Base-by-base conservation (phyloP, 2,888 invertebrate genomes). In the Agrilus mali region DNA sequence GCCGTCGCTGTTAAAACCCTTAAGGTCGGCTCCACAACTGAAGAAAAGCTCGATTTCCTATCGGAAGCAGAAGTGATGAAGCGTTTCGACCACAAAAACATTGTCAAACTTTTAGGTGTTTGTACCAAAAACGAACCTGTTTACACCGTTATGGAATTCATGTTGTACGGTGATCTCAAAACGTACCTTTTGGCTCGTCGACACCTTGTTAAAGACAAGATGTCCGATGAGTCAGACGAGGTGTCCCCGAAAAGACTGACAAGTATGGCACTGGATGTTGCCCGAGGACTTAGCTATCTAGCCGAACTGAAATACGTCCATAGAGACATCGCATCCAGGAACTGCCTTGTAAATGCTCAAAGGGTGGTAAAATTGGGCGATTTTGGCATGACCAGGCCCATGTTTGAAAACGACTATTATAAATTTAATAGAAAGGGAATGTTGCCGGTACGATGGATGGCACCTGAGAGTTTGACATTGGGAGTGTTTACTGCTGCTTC, bases 1-100 rank as follows among this genome's bases (percentile, higher is more conserved):
- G 83, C 86, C 0, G 86, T 89, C 10, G 89, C 89, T 10, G 87
- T 93, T 0, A 94, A 94, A 65, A 90, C 92, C 0, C 71, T 93
- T 3, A 90, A 92, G 65, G 71, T 80, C 33, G 87, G 87, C 4
- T 86, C 87, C 1, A 75, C 77, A 7, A 79, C 82, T 2, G 90
- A 92, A 53, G 88, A 89, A 59, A 90, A 90, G 61, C 69, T 92
- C 16, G 92, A 94, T 63, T 94, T 94, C 59, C 70, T 94, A 33
- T 84, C 88, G 41, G 94, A 94, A 65, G 92, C 93, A 2, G 90
- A 93, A 62, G 83, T 89, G 16, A 94, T 94, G 93, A 93, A 93
- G 61, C 75, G 86, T 38, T 90, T 94, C 64, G 84, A 88, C 43
- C 92, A 94, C 63, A 80, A 82, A 57, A 93, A 94, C 63, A 83